phyloP scores from a whole-genome alignment of 2,797 vertebrate species.

The Alcedo quadribrachys region DNA sequence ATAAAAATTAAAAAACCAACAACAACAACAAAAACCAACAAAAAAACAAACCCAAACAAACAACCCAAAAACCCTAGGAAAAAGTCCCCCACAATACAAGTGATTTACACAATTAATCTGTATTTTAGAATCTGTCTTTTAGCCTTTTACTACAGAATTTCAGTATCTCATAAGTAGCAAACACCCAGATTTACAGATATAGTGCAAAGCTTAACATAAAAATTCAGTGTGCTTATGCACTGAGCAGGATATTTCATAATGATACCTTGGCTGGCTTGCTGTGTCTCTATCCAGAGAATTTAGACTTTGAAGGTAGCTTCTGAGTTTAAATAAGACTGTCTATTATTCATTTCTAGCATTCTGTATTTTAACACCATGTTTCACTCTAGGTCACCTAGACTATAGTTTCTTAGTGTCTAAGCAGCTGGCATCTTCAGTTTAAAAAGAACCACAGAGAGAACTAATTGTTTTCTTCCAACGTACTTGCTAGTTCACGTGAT shows the following conservation, averaged over 20 bases:
- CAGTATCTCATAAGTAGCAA: background rate
- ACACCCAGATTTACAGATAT: background rate
- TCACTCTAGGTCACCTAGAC: background rate
- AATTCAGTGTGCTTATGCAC: background rate
- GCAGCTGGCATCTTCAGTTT: background rate
- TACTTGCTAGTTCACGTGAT: background rate
- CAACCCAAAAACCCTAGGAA: too few relatives aligned
- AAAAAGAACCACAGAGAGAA: background rate
- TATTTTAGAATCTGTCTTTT: background rate
- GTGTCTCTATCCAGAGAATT: background rate
- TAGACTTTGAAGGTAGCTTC: background rate
- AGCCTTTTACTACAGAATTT: background rate
- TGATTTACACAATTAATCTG: background rate
- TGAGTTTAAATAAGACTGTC: background rate
- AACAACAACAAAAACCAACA: too few relatives aligned
- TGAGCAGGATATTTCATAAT: background rate
- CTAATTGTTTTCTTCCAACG: background rate
- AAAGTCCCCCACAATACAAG: background rate
- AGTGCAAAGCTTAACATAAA: background rate
- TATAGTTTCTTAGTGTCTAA: background rate
- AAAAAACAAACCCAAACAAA: too few relatives aligned
- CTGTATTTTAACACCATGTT: background rate
- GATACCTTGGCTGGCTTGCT: background rate
- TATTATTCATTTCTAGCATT: background rate
- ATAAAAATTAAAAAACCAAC: too few relatives aligned